Conservation (phyloP, 2,113 vertebrate genomes). For the Gavia stellata region DNA sequence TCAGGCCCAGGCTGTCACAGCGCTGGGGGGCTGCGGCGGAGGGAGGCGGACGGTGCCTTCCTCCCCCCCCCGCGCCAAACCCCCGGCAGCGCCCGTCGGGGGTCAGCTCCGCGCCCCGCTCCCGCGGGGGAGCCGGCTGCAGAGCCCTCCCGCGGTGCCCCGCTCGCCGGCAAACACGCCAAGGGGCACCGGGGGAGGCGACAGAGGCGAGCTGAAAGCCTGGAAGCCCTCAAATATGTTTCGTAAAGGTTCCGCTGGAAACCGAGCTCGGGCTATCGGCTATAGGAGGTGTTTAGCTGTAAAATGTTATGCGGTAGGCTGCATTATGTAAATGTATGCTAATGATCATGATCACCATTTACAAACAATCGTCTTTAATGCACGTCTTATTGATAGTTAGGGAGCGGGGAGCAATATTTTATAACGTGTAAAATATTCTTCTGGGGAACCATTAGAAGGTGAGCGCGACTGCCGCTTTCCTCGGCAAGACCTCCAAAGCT, state of each 20-base stretch:
- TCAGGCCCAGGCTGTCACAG: neutral
- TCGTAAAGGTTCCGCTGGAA: neutral
- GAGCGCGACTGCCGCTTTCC: neutral
- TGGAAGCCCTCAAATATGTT: neutral
- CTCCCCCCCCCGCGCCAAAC: too few species aligned
- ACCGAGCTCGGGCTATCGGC: neutral
- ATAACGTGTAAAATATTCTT: neutral
- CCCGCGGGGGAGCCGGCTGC: neutral
- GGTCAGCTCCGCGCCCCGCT: neutral
- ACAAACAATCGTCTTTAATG: slow-evolving; percentile 54
- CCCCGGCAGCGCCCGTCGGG: neutral
- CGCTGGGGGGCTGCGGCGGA: neutral
- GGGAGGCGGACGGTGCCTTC: neutral
- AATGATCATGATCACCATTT: slow-evolving; percentile 39
- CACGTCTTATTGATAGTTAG: slow-evolving; percentile 53
- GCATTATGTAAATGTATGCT: slow-evolving; percentile 66
- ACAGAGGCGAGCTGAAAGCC: neutral
- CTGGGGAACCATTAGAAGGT: neutral
- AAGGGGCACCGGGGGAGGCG: neutral
- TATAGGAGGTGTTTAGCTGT: neutral
- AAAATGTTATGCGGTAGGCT: neutral
- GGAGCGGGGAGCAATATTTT: slow-evolving; percentile 3
- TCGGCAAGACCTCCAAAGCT: neutral
- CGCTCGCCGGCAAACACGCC: neutral
- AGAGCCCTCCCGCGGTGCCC: neutral